Conservation (phyloP, 2,113 vertebrate genomes). For the Piaya cayana region DNA sequence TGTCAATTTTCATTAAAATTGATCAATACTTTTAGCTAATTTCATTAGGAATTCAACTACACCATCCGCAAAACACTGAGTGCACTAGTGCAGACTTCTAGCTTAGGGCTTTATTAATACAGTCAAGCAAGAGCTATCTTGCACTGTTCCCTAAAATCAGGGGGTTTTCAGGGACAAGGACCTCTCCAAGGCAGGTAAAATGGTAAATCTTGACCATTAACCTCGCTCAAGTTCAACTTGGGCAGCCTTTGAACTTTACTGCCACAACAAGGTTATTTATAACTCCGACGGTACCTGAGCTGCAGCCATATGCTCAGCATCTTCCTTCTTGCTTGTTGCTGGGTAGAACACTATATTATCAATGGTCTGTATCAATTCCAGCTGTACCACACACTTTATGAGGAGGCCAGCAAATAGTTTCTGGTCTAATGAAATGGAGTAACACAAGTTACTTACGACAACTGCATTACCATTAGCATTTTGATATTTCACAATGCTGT, state of each 20-base stretch:
- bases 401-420: conserved; percentile 94
- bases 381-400: conserved; percentile 96
- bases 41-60: not conserved
- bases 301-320: conserved; percentile 95
- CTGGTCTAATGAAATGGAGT: conserved; percentile 82
- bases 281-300: conserved; percentile 84
- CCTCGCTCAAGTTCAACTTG: not conserved
- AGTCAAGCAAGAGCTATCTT: not conserved
- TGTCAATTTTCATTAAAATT: not conserved
- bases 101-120: not conserved
- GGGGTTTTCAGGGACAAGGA: not conserved
- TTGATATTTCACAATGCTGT: not conserved
- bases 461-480: not conserved
- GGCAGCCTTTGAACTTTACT: not conserved
- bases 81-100: not conserved
- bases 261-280: not conserved
- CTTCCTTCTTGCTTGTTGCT: conserved; percentile 96
- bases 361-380: conserved; percentile 96
- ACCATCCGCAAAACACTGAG: not conserved
- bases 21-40: not conserved
- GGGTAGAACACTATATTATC: conserved; percentile 98
- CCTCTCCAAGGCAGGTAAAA: not conserved
- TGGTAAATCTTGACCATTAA: not conserved
- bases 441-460: not conserved
- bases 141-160: not conserved